Evolutionary conservation across 64 coral and sea anemone species (phyloP).

Genomic region (Porites australiensis): DNA sequence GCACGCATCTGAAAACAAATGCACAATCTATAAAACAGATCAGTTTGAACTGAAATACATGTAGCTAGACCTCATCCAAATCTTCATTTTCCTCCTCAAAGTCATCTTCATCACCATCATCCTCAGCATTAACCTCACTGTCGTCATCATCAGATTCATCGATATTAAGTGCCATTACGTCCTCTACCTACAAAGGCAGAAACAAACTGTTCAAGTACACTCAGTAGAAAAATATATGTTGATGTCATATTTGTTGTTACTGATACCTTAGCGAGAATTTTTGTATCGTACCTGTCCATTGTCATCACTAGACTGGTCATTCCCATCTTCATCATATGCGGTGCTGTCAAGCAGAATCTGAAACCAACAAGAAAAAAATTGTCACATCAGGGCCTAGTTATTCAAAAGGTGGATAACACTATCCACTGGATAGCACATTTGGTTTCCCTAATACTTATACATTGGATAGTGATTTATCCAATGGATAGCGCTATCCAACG

Average conservation of each 20-base stretch:
- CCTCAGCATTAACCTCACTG: not conserved
- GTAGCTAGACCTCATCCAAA: conserved; percentile 19
- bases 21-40: too few species aligned
- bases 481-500: too few species aligned
- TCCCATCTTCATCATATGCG: not conserved
- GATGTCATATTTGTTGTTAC: too few species aligned
- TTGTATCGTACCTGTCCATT: not conserved
- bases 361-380: not conserved
- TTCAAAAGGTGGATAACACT: too few species aligned
- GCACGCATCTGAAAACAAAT: too few species aligned
- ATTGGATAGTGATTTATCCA: too few species aligned
- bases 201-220: not conserved
- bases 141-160: conserved; percentile 35
- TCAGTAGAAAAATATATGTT: too few species aligned
- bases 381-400: too few species aligned
- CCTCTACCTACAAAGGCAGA: not conserved
- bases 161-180: conserved; percentile 58
- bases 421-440: too few species aligned
- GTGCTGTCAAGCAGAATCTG: conserved; percentile 40
- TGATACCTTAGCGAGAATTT: too few species aligned
- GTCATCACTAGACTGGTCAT: conserved; percentile 3
- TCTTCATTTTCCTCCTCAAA: conserved; percentile 22
- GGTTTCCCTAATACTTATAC: too few species aligned
- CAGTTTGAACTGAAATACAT: not conserved
- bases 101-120: conserved; percentile 10